Base-by-base conservation (phyloP, 2,888 invertebrate species). In the Caenorhabditis sulstoni region DNA sequence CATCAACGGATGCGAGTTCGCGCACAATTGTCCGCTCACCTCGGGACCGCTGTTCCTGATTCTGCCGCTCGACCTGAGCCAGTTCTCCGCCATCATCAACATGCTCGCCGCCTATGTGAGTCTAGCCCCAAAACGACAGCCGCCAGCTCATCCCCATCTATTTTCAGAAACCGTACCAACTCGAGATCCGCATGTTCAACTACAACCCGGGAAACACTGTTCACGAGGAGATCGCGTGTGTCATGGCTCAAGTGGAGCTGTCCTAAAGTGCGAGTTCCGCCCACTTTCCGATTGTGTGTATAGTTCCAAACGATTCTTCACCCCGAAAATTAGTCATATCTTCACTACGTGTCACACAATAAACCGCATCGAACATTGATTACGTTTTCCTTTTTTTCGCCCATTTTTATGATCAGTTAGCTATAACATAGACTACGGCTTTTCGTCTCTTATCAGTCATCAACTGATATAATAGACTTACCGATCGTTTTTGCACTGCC, bases 1-100 rank as follows among this genome's bases (percentile, higher is more conserved):
- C 41, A 86, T 88, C 67, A 87, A 88, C 55, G 88, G 88, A 35
- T 88, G 87, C 55, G 71, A 87, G 14, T 86, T 86, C 52, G 87
- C 87, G 44, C 81, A 88, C 35, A 87, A 88, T 76, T 88, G 88
- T 47, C 88, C 88, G 0, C 73, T 88, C 22, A 79, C 85, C 14
- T 59, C 68, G 3, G 88, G 88, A 73, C 83, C 85, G 47, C 82
- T 88, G 9, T 79, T 80, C 50, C 79, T 87, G 44, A 70, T 82
- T 35, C 74, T 88, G 18, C 84, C 84, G 18, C 58, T 87, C 29
- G 86, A 87, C 74, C 79, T 87, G 61, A 79, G 76, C 49, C 76
- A 80, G 50, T 88, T 83, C 81, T 81, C 87, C 1, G 65, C 77
- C 14, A 86, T 88, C 61, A 85, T 88, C 78, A 83, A 85, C 45